Percentiles rank a stretch among this genome's conserved stretches.
Conservation (phyloP, 2,888 invertebrate genomes). For the Aphidoletes aphidimyza region DNA sequence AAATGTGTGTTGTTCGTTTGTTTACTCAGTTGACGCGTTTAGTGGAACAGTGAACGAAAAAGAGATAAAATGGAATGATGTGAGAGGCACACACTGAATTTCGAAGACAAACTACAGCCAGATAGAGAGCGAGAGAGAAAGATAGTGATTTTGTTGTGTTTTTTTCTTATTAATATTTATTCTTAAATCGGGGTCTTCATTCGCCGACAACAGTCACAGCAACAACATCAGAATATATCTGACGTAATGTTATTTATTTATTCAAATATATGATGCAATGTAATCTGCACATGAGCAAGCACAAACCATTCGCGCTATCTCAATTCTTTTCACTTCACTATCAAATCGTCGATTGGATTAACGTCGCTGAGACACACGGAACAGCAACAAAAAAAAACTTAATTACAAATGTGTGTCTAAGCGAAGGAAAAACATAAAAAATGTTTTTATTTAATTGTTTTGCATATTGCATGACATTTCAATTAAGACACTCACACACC, state of each 20-base stretch:
- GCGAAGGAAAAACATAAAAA: conserved; percentile 33
- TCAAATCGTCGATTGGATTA: conserved; percentile 16
- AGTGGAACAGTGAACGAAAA: background rate
- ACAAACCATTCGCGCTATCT: background rate
- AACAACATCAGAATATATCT: background rate
- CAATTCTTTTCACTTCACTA: background rate
- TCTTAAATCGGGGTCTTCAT: too few relatives aligned
- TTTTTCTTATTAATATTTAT: too few relatives aligned
- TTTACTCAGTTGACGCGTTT: background rate
- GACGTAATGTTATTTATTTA: conserved; percentile 47
- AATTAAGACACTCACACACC: conserved; percentile 12
- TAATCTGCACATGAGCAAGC: conserved; percentile 5
- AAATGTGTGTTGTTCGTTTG: background rate
- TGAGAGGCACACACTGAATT: too few relatives aligned
- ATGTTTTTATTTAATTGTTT: conserved; percentile 52
- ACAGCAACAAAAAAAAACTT: background rate
- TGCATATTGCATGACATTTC: conserved; percentile 50
- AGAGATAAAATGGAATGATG: background rate
- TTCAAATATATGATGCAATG: conserved; percentile 51
- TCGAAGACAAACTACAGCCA: too few relatives aligned
- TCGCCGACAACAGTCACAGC: background rate
- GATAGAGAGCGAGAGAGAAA: background rate
- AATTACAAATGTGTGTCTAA: conserved; percentile 38
- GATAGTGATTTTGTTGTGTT: too few relatives aligned
- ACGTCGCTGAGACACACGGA: background rate